phyloP scores from a whole-genome alignment of 2,797 vertebrate genomes.

The Coendou prehensilis region DNA sequence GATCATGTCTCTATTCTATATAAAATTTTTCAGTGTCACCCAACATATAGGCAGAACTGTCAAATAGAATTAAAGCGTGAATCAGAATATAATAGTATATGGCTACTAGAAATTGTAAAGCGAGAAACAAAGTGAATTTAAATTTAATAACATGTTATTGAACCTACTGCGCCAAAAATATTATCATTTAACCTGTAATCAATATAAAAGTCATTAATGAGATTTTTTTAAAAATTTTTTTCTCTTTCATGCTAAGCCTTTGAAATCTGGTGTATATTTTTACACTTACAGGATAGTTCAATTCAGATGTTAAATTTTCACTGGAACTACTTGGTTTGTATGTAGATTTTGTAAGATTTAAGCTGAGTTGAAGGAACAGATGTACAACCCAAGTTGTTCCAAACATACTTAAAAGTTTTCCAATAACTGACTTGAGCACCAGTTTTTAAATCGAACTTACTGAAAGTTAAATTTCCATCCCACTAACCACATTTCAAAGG shows the following conservation, averaged over 20 bases:
- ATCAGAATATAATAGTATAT: background rate
- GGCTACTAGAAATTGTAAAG: background rate
- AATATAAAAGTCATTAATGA: background rate
- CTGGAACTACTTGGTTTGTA: background rate
- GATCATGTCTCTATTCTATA: background rate
- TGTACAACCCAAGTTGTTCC: background rate
- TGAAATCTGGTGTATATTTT: conserved; percentile 27
- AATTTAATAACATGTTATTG: too few relatives aligned
- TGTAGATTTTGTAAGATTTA: conserved; percentile 14
- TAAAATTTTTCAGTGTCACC: background rate
- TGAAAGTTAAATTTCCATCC: background rate
- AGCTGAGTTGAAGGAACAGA: background rate
- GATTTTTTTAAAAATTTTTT: background rate
- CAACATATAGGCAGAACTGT: background rate
- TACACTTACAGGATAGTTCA: background rate
- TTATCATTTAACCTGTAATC: background rate
- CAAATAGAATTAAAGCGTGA: background rate
- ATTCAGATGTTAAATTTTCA: background rate
- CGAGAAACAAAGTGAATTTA: background rate
- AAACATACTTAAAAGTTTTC: background rate
- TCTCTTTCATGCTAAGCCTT: background rate
- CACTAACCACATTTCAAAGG: background rate
- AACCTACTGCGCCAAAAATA: background rate
- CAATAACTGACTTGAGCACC: background rate
- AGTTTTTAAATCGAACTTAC: background rate